Evolutionary conservation across 2,113 vertebrate species (phyloP).

Genomic region (Emydura subglobosa): DNA sequence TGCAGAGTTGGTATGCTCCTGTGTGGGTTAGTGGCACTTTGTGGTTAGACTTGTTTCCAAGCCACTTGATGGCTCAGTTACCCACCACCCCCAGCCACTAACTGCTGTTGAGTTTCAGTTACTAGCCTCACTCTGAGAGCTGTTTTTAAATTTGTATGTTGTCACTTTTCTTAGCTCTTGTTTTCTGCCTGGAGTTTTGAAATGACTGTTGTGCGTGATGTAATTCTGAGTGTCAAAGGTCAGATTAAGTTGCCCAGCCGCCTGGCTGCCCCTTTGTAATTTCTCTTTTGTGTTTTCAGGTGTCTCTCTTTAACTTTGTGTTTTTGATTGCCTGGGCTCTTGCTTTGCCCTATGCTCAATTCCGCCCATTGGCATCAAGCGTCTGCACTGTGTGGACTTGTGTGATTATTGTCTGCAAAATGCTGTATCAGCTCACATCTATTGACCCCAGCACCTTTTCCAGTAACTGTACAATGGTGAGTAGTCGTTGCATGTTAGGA

Average conservation of each 20-base stretch:
- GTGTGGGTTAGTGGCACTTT: neutral
- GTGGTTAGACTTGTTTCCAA: neutral
- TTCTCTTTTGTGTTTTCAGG: conserved; percentile 82
- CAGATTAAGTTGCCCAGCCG: neutral
- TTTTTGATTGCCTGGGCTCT: conserved; percentile 97
- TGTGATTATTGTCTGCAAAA: conserved; percentile 97
- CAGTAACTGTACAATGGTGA: conserved; percentile 88
- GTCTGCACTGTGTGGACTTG: conserved; percentile 97
- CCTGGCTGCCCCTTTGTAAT: conserved; percentile 34
- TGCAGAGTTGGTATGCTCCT: neutral
- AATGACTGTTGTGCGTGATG: neutral
- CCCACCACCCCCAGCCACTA: neutral
- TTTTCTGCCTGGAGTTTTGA: neutral
- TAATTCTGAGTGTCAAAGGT: neutral
- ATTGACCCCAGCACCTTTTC: conserved; percentile 87
- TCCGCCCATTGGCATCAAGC: conserved; percentile 93
- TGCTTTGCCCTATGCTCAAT: conserved; percentile 93
- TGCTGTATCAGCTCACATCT: conserved; percentile 95
- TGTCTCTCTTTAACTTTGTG: conserved; percentile 92
- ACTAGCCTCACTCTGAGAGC: neutral
- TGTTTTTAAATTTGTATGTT: neutral
- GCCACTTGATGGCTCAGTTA: neutral
- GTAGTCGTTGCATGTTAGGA: conserved; percentile 37
- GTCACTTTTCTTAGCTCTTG: conserved; percentile 18
- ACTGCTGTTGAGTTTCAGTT: neutral